Conservation (phyloP, 2,113 vertebrate species). For the Aix galericulata region DNA sequence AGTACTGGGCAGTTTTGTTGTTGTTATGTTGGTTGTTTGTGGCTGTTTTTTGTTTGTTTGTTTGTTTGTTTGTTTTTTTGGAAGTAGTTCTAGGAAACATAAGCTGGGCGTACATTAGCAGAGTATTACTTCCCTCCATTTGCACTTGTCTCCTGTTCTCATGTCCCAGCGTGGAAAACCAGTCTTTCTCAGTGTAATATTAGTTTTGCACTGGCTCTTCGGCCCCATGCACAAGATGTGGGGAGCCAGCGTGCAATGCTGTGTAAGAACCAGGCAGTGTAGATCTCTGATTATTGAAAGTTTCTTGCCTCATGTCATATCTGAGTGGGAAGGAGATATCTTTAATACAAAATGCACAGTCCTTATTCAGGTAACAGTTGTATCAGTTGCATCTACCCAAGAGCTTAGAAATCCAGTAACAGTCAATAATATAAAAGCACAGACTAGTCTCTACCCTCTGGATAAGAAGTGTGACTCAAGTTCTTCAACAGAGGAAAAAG, state of each 20-base stretch:
- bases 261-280: not conserved
- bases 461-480: not conserved
- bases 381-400: not conserved
- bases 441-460: not conserved
- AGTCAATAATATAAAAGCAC: not conserved
- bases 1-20: not conserved
- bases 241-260: not conserved
- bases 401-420: not conserved
- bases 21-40: not conserved
- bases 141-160: not conserved
- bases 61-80: too few relatives aligned
- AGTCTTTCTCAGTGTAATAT: not conserved
- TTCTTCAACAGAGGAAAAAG: not conserved
- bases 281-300: not conserved
- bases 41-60: too few relatives aligned
- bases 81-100: not conserved
- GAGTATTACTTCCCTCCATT: not conserved
- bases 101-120: not conserved
- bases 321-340: not conserved
- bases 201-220: not conserved
- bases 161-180: not conserved
- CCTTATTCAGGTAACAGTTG: not conserved
- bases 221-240: rapidly evolving
- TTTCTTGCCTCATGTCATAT: not conserved
- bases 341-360: not conserved